Conservation (phyloP, 1,140 invertebrate species). For the Archivesica marissinica region DNA sequence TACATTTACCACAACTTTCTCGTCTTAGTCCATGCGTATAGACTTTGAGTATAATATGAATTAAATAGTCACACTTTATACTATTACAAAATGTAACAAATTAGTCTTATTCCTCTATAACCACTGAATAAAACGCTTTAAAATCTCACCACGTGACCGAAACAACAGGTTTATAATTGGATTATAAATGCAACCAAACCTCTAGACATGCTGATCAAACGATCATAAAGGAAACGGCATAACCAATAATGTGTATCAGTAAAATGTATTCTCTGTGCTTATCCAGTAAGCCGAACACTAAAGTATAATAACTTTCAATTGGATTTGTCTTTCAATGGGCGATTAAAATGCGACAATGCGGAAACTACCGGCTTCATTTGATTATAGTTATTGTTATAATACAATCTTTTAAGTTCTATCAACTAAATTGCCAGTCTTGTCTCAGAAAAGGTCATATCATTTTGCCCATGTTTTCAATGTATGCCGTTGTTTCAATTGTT, state of each 20-base stretch:
- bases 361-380: background rate
- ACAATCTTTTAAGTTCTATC: background rate
- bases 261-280: background rate
- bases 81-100: too few relatives aligned
- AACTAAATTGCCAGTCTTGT: too few relatives aligned
- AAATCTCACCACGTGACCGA: too few relatives aligned
- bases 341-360: slow-evolving; percentile 13
- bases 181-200: slow-evolving; percentile 12
- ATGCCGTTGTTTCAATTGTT: too few relatives aligned
- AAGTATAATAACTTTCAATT: background rate
- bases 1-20: too few relatives aligned
- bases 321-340: background rate
- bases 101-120: too few relatives aligned
- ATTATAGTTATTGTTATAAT: slow-evolving; percentile 18
- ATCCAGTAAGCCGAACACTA: slow-evolving; percentile 8
- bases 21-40: too few relatives aligned
- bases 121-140: too few relatives aligned
- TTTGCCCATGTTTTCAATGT: too few relatives aligned
- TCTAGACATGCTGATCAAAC: background rate
- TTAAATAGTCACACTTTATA: too few relatives aligned
- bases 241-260: slow-evolving; percentile 3
- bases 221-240: slow-evolving; percentile 10
- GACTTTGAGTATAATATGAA: too few relatives aligned
- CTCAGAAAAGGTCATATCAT: too few relatives aligned
- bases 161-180: background rate